A percentile compares a stretch with the other conserved stretches of the same genome.
phyloP scores from a whole-genome alignment of 2,888 invertebrate species.

The Amphipyra berbera region DNA sequence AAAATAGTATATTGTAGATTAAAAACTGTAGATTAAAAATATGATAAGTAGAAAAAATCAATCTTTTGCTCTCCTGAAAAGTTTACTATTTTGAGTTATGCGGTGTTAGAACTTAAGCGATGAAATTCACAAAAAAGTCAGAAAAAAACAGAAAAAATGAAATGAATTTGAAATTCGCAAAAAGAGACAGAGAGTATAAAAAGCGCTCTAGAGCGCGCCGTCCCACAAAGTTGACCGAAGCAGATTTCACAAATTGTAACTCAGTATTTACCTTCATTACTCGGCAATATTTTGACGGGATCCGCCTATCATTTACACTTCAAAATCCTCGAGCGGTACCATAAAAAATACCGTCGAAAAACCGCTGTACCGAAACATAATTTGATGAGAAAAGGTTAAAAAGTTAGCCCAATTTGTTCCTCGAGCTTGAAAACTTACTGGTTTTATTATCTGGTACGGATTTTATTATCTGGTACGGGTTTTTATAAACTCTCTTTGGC shows the following conservation, averaged over 20 bases:
- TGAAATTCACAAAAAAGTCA: too few relatives aligned
- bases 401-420: conserved; percentile 71
- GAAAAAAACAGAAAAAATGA: neutral
- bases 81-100: too few relatives aligned
- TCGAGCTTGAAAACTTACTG: conserved; percentile 61
- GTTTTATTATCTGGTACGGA: conserved; percentile 48
- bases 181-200: conserved; percentile 27
- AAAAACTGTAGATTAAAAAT: too few relatives aligned
- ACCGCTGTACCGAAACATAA: conserved; percentile 65
- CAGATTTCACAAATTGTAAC: conserved; percentile 52
- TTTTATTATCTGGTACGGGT: conserved; percentile 49
- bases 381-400: conserved; percentile 73
- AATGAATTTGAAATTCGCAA: too few relatives aligned
- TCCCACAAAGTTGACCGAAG: conserved; percentile 38
- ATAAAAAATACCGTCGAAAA: conserved; percentile 67
- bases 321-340: conserved; percentile 60
- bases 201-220: conserved; percentile 36
- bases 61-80: too few relatives aligned
- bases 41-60: too few relatives aligned
- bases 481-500: conserved; percentile 43
- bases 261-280: conserved; percentile 56
- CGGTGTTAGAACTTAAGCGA: too few relatives aligned
- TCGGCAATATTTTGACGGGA: conserved; percentile 48
- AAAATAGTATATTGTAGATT: too few relatives aligned
- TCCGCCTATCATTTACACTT: conserved; percentile 56